Evolutionary conservation across 2,888 invertebrate species (phyloP).

Genomic region (Synanthedon andrenaeformis): DNA sequence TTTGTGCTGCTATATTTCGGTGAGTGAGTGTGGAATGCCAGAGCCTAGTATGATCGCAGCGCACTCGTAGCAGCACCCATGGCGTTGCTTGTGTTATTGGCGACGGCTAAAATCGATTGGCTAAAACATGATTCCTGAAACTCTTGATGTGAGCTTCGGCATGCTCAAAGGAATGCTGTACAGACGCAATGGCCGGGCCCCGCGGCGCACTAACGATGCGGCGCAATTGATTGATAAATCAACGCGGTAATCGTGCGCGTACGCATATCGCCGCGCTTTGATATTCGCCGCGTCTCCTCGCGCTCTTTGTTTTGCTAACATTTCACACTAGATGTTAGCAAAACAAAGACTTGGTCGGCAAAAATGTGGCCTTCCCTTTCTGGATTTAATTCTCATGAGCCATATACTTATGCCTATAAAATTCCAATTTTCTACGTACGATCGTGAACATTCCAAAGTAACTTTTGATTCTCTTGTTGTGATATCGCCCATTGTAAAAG

Average conservation of each 20-base stretch:
- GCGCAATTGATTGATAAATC: slow-evolving; percentile 33
- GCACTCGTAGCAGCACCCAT: slow-evolving; percentile 13
- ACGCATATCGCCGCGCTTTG: slow-evolving; percentile 1
- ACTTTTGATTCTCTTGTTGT: no score
- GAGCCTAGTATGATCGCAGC: no score
- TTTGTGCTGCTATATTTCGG: no score
- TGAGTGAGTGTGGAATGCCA: no score
- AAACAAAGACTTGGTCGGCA: no score
- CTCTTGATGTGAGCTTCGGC: neutral
- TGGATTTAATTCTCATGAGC: no score
- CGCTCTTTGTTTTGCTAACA: slow-evolving; percentile 1
- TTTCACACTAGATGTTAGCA: no score
- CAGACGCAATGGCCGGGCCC: slow-evolving; percentile 13
- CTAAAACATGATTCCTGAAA: neutral
- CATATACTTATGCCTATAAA: no score
- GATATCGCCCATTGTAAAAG: no score
- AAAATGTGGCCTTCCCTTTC: no score
- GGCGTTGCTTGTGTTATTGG: slow-evolving; percentile 1
- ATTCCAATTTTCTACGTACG: no score
- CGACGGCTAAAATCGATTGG: neutral
- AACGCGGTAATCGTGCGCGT: slow-evolving; percentile 16
- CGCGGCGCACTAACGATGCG: slow-evolving; percentile 21
- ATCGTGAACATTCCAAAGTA: no score
- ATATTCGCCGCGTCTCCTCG: neutral
- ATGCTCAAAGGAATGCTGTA: neutral